Base-by-base conservation (phyloP, 2,888 invertebrate species). In the Matsumyia berberina region DNA sequence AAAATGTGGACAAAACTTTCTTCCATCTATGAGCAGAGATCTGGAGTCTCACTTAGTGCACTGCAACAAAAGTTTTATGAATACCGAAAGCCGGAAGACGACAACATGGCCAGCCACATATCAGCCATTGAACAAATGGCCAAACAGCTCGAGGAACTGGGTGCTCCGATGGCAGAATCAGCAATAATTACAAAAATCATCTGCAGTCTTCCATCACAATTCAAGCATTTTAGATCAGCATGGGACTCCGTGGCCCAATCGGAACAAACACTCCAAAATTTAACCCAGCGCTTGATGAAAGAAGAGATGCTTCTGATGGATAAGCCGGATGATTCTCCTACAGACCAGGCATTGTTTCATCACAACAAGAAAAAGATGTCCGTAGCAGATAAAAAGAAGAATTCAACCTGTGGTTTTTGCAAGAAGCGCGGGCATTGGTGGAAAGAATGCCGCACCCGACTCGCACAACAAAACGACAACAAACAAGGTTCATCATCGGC, bases 91-190 rank as follows among this genome's bases (percentile, higher is more conserved):
- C n/a, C n/a, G n/a, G 58, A 49, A 49, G 60, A 51, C 15, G 70
- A 58, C 58, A 70, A 58, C 49, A 58, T 72, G 70, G 49, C 58
- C 29, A 51, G 51, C 11, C 24, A 39, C 33, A 60, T 70, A 57
- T 70, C 44, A 57, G 46, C 29, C 24, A 58, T 72, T 49, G 60
- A 72, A 39, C 58, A 72, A 60, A 51, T 72, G 39, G 60, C 39
- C 3, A 72, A 72, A 51, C 39, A 72, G 51, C 46, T 44, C 35
- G 35, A 29, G 19, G 62, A 64, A 64, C 46, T n/a, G n/a, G n/a
- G n/a, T n/a, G n/a, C n/a, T n/a, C n/a, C n/a, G n/a, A n/a, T n/a
- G n/a, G n/a, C n/a, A 58, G 58, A 64, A 64, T 49, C 62, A 46
- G 46, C 46, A 17, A 49, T 64, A 31, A 49, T 64, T 15, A 46